phyloP scores from a whole-genome alignment of 37 sponge, comb jelly and placozoan genomes.

The Corticium candelabrum region DNA sequence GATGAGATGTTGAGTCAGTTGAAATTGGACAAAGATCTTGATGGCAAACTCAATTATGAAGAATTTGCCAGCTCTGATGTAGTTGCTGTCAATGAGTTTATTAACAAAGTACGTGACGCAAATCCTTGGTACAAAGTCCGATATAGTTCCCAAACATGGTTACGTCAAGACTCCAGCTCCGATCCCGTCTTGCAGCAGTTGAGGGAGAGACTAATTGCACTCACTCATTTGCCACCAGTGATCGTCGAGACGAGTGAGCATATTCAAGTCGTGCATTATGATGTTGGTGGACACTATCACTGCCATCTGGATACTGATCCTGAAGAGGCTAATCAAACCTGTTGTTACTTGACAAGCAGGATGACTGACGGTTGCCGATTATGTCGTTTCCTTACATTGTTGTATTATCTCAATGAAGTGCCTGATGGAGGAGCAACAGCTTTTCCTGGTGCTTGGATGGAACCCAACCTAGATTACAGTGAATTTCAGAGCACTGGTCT shows the following conservation, averaged over 20 bases:
- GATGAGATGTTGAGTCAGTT: background rate
- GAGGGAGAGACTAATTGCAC: background rate
- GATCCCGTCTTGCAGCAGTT: background rate
- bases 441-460: background rate
- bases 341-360: background rate
- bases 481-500: background rate
- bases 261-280: background rate
- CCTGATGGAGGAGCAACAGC: background rate
- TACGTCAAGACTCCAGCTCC: background rate
- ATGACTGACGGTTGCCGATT: background rate
- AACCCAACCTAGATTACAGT: no score
- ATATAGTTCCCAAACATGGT: background rate
- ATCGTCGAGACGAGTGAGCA: background rate
- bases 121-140: background rate
- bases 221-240: background rate
- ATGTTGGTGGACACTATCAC: background rate
- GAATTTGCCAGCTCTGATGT: background rate
- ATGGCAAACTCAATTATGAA: background rate
- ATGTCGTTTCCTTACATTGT: background rate
- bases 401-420: slow-evolving; percentile 1
- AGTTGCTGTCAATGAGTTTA: background rate
- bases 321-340: background rate
- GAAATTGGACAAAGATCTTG: background rate
- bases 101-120: background rate
- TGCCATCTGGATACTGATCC: background rate